Conservation (phyloP, 2,113 vertebrate species). For the Vombatus ursinus region DNA sequence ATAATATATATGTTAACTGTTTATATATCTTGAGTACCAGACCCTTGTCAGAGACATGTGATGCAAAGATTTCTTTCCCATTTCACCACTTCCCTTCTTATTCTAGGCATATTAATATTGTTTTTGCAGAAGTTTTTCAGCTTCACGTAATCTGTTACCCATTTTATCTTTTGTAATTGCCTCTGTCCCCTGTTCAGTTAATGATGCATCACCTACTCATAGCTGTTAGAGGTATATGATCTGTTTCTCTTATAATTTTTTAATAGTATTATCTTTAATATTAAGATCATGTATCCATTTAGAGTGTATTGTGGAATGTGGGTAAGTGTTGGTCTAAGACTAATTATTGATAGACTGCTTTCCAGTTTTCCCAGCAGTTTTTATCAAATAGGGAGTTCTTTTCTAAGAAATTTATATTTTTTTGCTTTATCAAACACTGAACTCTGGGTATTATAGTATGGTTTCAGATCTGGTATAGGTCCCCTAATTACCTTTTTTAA, state of each 20-base stretch:
- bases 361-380: neutral
- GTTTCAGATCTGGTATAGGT: neutral
- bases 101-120: too few relatives aligned
- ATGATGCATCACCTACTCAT: too few relatives aligned
- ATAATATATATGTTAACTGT: neutral
- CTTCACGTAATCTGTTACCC: too few relatives aligned
- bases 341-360: neutral
- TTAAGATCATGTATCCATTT: neutral
- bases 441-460: neutral
- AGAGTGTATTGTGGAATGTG: neutral
- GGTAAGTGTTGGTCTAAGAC: neutral
- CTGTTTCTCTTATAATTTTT: neutral
- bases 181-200: too few relatives aligned
- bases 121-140: too few relatives aligned
- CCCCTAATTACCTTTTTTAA: neutral
- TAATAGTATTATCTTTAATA: neutral
- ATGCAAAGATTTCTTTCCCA: too few relatives aligned
- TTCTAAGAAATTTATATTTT: neutral
- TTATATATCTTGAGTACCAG: neutral
- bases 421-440: neutral
- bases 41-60: neutral
- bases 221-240: neutral
- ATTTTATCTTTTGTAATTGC: too few relatives aligned
- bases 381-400: neutral
- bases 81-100: too few relatives aligned